Percentiles rank a stretch among this genome's conserved stretches.
Conservation (phyloP, 2,888 invertebrate species). For the Parnassius smintheus region DNA sequence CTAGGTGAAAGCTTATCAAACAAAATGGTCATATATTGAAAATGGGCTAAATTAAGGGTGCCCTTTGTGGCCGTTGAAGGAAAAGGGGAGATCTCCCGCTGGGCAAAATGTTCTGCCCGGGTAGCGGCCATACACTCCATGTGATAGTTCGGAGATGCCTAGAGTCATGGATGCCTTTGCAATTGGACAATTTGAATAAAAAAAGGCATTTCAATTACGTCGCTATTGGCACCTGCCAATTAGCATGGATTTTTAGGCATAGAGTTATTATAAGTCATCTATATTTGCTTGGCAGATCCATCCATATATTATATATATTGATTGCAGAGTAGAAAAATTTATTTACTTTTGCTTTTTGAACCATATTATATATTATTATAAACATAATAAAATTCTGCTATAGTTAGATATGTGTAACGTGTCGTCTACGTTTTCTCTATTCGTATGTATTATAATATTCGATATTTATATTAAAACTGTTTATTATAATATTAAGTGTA, state of each 20-base stretch:
- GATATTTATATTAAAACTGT: not conserved
- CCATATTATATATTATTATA: not conserved
- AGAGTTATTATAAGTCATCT: conserved; percentile 20
- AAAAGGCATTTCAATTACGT: conserved; percentile 1
- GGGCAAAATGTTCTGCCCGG: no score
- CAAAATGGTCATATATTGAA: no score
- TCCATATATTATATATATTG: not conserved
- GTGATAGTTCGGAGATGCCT: conserved; percentile 53
- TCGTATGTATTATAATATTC: not conserved
- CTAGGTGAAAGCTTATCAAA: no score
- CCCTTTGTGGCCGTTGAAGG: no score
- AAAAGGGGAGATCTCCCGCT: no score
- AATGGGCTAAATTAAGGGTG: no score
- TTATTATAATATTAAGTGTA: not conserved
- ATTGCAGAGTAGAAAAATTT: not conserved
- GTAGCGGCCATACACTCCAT: no score
- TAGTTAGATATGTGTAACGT: not conserved
- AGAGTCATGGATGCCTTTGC: conserved; percentile 84
- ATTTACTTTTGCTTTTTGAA: not conserved
- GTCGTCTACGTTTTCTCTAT: not conserved
- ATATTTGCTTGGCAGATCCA: not conserved
- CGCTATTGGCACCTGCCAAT: conserved; percentile 26
- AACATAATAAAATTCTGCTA: not conserved
- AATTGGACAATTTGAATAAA: conserved; percentile 75
- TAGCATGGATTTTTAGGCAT: conserved; percentile 20